Conservation (phyloP, 2,888 invertebrate species). For the Synergus itoensis region DNA sequence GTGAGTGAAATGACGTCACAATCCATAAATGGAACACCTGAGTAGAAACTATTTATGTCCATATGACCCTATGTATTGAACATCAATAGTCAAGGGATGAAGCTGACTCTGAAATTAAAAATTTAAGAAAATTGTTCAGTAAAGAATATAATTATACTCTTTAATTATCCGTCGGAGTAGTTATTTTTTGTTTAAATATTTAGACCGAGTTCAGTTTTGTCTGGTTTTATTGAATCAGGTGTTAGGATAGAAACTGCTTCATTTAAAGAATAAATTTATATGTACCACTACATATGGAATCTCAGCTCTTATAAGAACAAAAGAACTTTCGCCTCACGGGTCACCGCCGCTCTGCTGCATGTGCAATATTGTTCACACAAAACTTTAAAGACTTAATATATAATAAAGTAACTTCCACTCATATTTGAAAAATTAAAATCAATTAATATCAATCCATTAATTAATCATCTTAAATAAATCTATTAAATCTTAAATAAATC, state of each 20-base stretch:
- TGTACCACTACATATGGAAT: neutral
- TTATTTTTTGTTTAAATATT: neutral
- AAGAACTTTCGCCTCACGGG: neutral
- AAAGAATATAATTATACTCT: neutral
- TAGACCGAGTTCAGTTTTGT: neutral
- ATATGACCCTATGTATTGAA: neutral
- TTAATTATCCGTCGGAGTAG: neutral
- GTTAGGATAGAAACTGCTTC: neutral
- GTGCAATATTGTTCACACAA: neutral
- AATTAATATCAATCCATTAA: neutral
- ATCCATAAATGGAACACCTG: constrained; percentile 1
- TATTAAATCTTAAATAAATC: too few species aligned
- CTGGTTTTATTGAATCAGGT: neutral
- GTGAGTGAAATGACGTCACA: neutral
- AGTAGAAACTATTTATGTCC: neutral
- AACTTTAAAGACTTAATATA: neutral
- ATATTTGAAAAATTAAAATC: neutral
- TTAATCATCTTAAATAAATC: neutral
- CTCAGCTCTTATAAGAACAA: neutral
- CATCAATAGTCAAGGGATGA: neutral
- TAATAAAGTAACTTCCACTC: neutral
- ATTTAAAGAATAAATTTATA: neutral
- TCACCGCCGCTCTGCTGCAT: neutral
- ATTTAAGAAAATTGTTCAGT: neutral
- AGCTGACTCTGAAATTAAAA: neutral